Conservation (phyloP, 53 echinoderm and acorn worm genomes). For the Temnopleurus reevesii region DNA sequence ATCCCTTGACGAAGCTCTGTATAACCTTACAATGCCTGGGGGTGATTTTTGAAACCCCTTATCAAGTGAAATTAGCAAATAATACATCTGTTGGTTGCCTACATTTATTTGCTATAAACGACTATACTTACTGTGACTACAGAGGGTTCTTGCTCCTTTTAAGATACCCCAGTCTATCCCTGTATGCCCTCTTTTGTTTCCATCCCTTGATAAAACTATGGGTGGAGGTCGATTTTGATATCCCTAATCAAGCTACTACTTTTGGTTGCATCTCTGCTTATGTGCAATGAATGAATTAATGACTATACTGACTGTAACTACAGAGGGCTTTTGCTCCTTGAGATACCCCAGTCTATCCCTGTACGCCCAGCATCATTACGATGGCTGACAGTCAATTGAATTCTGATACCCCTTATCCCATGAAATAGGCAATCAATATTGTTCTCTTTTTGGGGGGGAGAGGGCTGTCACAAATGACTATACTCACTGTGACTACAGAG, state of each 20-base stretch:
- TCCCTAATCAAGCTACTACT: no score
- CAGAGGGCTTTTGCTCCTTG: constrained; percentile 65
- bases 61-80: no score
- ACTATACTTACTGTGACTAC: constrained; percentile 69
- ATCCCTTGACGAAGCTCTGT: constrained; percentile 93
- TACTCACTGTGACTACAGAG: constrained; percentile 70
- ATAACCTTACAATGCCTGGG: constrained; percentile 90
- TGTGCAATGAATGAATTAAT: neutral
- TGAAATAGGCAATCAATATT: no score
- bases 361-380: constrained; percentile 84
- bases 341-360: constrained; percentile 73
- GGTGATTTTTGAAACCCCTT: no score
- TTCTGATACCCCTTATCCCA: no score
- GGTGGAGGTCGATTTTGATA: constrained; percentile 90
- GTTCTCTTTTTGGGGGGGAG: no score
- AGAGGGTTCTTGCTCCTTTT: constrained; percentile 67
- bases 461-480: no score
- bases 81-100: no score
- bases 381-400: no score
- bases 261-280: no score
- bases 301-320: constrained; percentile 72
- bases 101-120: no score
- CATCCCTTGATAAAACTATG: constrained; percentile 91
- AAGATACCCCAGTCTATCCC: constrained; percentile 72
- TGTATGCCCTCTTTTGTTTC: constrained; percentile 81